These are phyloP conservation scores for Malurus elegans DNA, from an alignment of 2,113 vertebrate genomes.

Conservation along the genomic window DNA sequence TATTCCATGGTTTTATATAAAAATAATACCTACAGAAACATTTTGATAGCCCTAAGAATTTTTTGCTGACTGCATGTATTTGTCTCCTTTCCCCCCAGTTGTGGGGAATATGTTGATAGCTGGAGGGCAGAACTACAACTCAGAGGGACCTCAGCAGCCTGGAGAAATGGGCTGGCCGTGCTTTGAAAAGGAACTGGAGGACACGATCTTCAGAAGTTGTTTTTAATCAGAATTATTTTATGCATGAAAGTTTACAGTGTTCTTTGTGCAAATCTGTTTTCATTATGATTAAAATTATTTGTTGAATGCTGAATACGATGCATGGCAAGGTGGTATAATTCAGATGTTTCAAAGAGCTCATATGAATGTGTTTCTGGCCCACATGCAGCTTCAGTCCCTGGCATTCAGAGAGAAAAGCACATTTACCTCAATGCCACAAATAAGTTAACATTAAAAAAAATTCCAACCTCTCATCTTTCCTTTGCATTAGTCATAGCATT, in stretches of 20 bases:
- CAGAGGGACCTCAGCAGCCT: not conserved
- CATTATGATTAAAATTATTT: not conserved
- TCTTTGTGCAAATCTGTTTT: not conserved
- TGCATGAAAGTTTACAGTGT: not conserved
- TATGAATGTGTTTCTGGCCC: not conserved
- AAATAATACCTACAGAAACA: not conserved
- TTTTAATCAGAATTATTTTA: not conserved
- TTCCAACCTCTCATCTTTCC: not conserved
- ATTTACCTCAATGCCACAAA: not conserved
- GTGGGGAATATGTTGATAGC: not conserved
- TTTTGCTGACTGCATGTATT: not conserved
- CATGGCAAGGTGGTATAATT: not conserved
- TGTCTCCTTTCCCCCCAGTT: not conserved
- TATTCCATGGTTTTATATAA: not conserved
- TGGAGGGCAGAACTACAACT: not conserved
- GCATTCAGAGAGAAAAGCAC: not conserved
- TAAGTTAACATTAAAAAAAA: not conserved
- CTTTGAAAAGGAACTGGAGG: not conserved
- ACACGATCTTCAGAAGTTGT: not conserved
- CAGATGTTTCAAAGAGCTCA: not conserved
- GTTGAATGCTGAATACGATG: not conserved
- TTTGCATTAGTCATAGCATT: not conserved
- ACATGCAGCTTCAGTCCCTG: fast-evolving
- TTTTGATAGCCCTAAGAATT: not conserved
- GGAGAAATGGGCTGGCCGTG: not conserved